Base-by-base conservation (phyloP, 2,888 invertebrate genomes). In the Standfussiana lucernea region DNA sequence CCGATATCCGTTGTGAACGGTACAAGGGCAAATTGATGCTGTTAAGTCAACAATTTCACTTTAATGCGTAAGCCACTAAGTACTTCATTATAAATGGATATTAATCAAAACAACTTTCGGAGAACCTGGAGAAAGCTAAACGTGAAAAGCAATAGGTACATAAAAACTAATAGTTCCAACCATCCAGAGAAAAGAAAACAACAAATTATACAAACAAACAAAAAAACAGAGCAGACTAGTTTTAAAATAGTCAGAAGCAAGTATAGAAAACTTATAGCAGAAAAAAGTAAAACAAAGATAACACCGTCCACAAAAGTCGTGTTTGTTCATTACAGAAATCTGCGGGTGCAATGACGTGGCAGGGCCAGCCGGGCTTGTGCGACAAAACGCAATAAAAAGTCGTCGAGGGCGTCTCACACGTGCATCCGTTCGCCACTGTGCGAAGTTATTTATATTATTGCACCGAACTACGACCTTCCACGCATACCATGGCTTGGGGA, bases 341-440 rank as follows among this genome's bases (percentile, higher is more conserved):
- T 90, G 91, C 91, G 92, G 92, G 91, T 87, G 90, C 89, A 89
- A 77, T 85, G 88, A 72, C 77, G 74, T 77, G 83, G 84, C 73
- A 80, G 40, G 35, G 40, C 40, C 62, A 83, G 69, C 42, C 37
- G 50, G 76, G 67, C 53, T 84, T 71, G 82, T 86, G 83, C 85
- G 85, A 89, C 87, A 88, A 87, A 90, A 87, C 90, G 89, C 93
- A 94, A 95, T 93, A 96, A 96, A 95, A 96, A 95, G 91, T 91
- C 90, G 86, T 89, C 88, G 90, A 89, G 91, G 90, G 92, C 92
- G 94, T 93, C 94, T 93, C 94, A 94, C 96, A 96, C 96, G 96
- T 96, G 96, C 96, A 96, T 96, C 96, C 96, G 96, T 93, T 91
- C 89, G 92, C 92, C 90, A 91, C 93, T 93, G 92, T 93, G 95